Base-by-base conservation (phyloP, 2,797 vertebrate species). In the Tamandua tetradactyla region DNA sequence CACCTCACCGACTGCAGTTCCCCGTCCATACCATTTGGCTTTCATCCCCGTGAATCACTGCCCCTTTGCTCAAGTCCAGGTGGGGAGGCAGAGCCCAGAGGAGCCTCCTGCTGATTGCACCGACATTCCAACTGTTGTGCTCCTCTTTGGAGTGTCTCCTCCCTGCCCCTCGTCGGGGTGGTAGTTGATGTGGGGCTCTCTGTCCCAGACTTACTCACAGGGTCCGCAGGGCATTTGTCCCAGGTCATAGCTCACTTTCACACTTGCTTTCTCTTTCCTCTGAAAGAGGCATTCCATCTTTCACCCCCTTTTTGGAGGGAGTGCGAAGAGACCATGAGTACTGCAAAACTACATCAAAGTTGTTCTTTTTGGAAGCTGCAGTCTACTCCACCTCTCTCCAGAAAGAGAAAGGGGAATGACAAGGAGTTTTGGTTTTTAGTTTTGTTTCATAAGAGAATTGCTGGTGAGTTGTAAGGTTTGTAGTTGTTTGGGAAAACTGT, bases 201-300 rank as follows among this genome's bases (percentile, higher is more conserved):
- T 40, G 89, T 47, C 47, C 86, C 23, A 27, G 40, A 25, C 2
- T 66, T 49, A 66, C 71, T 64, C 47, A 75, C 62, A 61, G 23
- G 30, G 23, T 25, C 23, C 76, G 66, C 17, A 2, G 40, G 64
- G 62, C 13, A 1, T 40, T 22, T 49, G 81, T 87, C n/a, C 75
- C 80, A 7, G 18, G 1, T 14, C 6, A 37, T 62, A 64, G 47
- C 32, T 47, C 35, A 20, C 47, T 40, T 44, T 11, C 61, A 30
- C 68, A 40, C 37, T 8, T 44, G 20, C 15, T 0, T 49, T 23
- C 55, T 5, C 47, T 69, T 25, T 76, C 80, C 9, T 55, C 35
- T 14, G 0, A 40, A 80, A 37, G 25, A 2, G 23, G 25, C 0
- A 5, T 0, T 3, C 20, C 17, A 3, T 5, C 42, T 22, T 7